Percentiles rank a stretch among this genome's conserved stretches.
These are phyloP conservation scores for Phrynosoma blainvillii DNA, from an alignment of 2,113 vertebrate genomes.

Conservation along the genomic window DNA sequence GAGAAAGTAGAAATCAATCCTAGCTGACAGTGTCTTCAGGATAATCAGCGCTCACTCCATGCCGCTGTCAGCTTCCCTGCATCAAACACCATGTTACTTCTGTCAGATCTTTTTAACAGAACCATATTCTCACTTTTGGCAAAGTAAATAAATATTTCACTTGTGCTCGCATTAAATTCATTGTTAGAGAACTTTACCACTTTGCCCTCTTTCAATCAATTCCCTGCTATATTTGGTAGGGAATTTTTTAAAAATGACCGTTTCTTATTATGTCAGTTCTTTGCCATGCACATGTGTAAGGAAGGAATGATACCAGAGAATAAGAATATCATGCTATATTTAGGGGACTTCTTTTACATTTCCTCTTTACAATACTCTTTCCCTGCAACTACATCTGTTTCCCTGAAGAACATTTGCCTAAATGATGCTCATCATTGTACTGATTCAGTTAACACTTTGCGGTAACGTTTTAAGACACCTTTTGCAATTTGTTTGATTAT, in stretches of 20 bases:
- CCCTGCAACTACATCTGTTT: constrained; percentile 11
- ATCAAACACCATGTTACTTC: constrained; percentile 81
- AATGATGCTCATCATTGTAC: constrained; percentile 16
- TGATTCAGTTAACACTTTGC: background rate
- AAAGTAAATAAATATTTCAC: constrained; percentile 78
- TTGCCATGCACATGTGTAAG: constrained; percentile 28
- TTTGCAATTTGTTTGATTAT: constrained; percentile 70
- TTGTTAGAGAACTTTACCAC: constrained; percentile 63
- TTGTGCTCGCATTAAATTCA: constrained; percentile 56
- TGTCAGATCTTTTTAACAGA: constrained; percentile 85
- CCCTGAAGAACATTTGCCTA: constrained; percentile 30
- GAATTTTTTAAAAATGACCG: background rate
- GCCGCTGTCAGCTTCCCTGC: constrained; percentile 82
- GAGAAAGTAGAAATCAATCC: constrained; percentile 93
- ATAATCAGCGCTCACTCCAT: constrained; percentile 90
- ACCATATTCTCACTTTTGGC: constrained; percentile 78
- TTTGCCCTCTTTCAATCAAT: constrained; percentile 59
- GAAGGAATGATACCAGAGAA: constrained; percentile 35
- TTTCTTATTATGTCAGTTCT: constrained; percentile 18
- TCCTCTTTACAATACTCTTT: background rate
- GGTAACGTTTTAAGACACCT: constrained; percentile 58
- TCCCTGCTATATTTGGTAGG: background rate
- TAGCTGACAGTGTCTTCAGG: constrained; percentile 96
- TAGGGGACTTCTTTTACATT: background rate
- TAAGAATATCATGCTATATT: background rate